Evolutionary conservation across 2,113 vertebrate species (phyloP).

Genomic region (Gymnogyps californianus): DNA sequence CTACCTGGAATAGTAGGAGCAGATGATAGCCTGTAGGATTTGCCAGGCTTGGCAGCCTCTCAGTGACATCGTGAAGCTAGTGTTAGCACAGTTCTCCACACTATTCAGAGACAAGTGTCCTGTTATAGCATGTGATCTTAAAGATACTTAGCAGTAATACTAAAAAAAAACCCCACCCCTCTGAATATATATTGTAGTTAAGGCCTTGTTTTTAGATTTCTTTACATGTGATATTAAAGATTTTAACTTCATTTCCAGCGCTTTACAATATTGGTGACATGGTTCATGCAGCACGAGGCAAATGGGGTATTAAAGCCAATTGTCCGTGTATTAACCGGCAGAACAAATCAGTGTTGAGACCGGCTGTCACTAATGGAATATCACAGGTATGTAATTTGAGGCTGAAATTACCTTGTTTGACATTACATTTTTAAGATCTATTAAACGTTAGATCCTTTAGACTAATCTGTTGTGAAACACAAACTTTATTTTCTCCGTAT

Average conservation of each 20-base stretch:
- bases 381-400: conserved; percentile 83
- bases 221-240: neutral
- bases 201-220: neutral
- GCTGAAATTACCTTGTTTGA: neutral
- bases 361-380: conserved; percentile 92
- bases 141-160: neutral
- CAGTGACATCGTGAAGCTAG: rapidly evolving
- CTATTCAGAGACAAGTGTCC: neutral
- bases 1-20: neutral
- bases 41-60: neutral
- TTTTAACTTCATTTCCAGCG: conserved; percentile 71
- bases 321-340: conserved; percentile 95
- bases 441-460: neutral
- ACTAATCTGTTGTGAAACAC: neutral
- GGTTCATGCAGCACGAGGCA: conserved; percentile 96
- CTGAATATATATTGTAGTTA: neutral
- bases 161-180: neutral
- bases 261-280: conserved; percentile 98
- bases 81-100: neutral
- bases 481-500: neutral
- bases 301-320: conserved; percentile 99
- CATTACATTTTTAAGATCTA: neutral
- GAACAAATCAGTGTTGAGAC: conserved; percentile 87
- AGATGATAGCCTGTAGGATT: neutral
- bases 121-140: neutral